Evolutionary conservation across 2,797 vertebrate species (phyloP), one percentile per base, ranked within the genome.

Genomic region (Philypnodon macrostomus): DNA sequence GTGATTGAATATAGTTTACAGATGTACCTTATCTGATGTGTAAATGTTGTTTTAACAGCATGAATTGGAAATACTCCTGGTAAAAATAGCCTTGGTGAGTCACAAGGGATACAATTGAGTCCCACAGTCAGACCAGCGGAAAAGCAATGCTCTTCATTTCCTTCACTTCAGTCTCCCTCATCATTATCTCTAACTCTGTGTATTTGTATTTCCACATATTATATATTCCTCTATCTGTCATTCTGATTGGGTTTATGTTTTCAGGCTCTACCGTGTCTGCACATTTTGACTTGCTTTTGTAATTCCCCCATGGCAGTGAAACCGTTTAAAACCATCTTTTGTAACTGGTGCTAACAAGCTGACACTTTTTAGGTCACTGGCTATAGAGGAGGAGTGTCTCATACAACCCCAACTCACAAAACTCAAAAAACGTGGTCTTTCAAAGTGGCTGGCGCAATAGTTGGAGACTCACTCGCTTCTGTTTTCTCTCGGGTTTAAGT

Each of bases 311-410:
- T 30, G 41, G 15, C 41, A 4, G 1, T 17, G 41, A 44, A 44
- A 44, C 10, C 6, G n/a, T 44, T 44, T 44, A 18, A 44, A 44
- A 30, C 41, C 11, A 30, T 18, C 26, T 18, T 31, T 31, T 44
- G 27, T 18, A 30, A 44, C 10, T 44, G 41, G 13, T 18, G 27
- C 41, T 44, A 44, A 44, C 41, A 30, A 44, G 41, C 41, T 30
- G 16, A 31, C 45, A 35, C 14, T 47, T 47, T 47, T 26, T 47
- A 34, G 41, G 26, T 44, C 26, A 44, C 9, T 44, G 40, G 9
- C 40, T 30, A 14, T 12, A 26, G 14, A 44, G 26, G 14, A 44
- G 26, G 13, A 14, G 7, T 24, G 13, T 26, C 39, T 41, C 7
- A 11, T 17, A 42, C 13, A 11, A 42, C 4, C 24, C 40, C 24